Base-by-base conservation (phyloP, 2,113 vertebrate genomes). In the Gambusia affinis region DNA sequence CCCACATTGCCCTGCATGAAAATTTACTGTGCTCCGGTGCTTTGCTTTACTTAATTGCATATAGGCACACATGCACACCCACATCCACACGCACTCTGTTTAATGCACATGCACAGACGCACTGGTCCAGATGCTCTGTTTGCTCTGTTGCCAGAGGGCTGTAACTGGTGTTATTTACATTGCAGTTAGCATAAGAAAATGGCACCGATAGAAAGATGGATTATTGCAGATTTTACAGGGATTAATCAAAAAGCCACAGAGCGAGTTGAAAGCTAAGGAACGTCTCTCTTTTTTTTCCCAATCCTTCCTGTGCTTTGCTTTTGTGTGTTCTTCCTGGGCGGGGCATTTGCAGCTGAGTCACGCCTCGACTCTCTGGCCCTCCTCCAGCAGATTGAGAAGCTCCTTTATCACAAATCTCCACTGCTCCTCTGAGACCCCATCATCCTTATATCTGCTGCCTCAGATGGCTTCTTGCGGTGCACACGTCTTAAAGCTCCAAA, bases 141-240 rank as follows among this genome's bases (percentile, higher is more conserved):
- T 61, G 61, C 75, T 39, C 79, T 60, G 28, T 71, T 83, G 63
- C 73, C 71, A 63, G 12, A 29, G 35, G 68, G 80, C 75, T 67
- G 19, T 84, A 90, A 87, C 31, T 24, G 42, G 88, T 89, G 72
- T 79, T 86, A 88, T 91, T 91, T 90, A 89, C 85, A 84, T 84
- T 78, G 82, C 70, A 28, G 82, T 84, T 87, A 85, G 85, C 76
- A 86, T 85, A 85, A 85, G 82, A 83, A 82, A 77, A 71, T 62
- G 31, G 76, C 72, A 57, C 78, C 88, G 83, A 87, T 90, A 90
- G 76, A 78, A 77, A 85, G 88, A 92, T 83, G 54, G 83, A 88
- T 91, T 3, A 73, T 60, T 29, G 27, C 63, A 75, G 73, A 83
- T 64, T 72, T 75, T 74, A 66, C 54, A 68, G 69, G 66, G 67